Percentiles rank a stretch among this genome's conserved stretches.
Conservation (phyloP, 2,113 vertebrate species). For the Epinephelus cyanopodus region DNA sequence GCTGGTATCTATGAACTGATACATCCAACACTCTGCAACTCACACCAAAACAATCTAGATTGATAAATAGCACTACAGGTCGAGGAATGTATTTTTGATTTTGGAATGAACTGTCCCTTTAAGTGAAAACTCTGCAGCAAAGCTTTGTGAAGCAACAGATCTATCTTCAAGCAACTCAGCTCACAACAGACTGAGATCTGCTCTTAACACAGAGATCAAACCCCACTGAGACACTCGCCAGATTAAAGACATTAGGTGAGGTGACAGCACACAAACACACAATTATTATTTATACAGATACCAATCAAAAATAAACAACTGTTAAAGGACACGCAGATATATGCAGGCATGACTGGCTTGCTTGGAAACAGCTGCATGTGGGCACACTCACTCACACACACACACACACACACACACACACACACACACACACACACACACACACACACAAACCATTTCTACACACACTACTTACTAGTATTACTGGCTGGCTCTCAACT, state of each 20-base stretch:
- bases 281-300: not conserved
- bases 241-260: not conserved
- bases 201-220: not conserved
- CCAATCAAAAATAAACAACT: not conserved
- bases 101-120: too few species aligned
- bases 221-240: not conserved
- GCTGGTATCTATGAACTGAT: too few species aligned
- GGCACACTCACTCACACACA: not conserved
- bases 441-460: not conserved
- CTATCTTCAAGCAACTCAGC: not conserved
- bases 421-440: too few species aligned
- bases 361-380: constrained; percentile 9
- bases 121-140: not conserved
- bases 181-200: not conserved
- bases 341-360: constrained; percentile 29
- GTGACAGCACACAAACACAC: not conserved
- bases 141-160: constrained; percentile 7
- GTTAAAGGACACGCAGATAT: not conserved
- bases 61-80: too few species aligned
- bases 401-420: not conserved
- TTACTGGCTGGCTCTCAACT: constrained; percentile 40
- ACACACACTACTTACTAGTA: constrained; percentile 71
- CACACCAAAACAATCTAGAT: too few species aligned
- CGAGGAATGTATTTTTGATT: too few species aligned
- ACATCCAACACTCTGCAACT: too few species aligned